phyloP scores from a whole-genome alignment of 1,140 invertebrate species.

The Cotesia vestalis region DNA sequence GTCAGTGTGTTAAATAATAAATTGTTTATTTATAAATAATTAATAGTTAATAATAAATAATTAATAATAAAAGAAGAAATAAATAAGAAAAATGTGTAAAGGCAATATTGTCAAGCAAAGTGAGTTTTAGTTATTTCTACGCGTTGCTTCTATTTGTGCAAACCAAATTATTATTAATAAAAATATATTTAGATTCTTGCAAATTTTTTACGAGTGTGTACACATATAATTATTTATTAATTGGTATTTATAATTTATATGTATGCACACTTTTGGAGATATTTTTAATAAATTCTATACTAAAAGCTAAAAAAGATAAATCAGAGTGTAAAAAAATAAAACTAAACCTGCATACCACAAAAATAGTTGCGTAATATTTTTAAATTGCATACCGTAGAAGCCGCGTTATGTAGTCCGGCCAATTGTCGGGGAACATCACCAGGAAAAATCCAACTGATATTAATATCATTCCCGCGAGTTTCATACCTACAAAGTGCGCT shows the following conservation, averaged over 20 bases:
- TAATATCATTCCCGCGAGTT: slow-evolving; percentile 89
- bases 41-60: not conserved
- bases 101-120: slow-evolving; percentile 34
- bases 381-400: slow-evolving; percentile 77
- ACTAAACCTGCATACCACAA: slow-evolving; percentile 58
- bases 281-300: slow-evolving; percentile 10
- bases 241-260: slow-evolving; percentile 48
- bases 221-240: slow-evolving; percentile 38
- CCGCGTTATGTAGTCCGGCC: slow-evolving; percentile 92
- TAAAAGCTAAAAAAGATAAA: slow-evolving; percentile 36
- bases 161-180: slow-evolving; percentile 40
- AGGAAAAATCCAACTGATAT: slow-evolving; percentile 91
- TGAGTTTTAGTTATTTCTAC: slow-evolving; percentile 43
- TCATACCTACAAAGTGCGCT: slow-evolving; percentile 90
- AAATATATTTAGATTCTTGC: slow-evolving; percentile 42
- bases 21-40: not conserved
- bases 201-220: slow-evolving; percentile 42
- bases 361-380: slow-evolving; percentile 42
- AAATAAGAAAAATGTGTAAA: not conserved
- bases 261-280: slow-evolving; percentile 42
- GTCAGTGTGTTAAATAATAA: not conserved
- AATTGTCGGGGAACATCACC: slow-evolving; percentile 94
- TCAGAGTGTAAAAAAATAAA: slow-evolving; percentile 12
- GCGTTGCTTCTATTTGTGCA: slow-evolving; percentile 53
- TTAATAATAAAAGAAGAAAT: slow-evolving; percentile 3